Evolutionary conservation across 92 coral and sea anemone species (phyloP).

Genomic region (Siderastrea radians): DNA sequence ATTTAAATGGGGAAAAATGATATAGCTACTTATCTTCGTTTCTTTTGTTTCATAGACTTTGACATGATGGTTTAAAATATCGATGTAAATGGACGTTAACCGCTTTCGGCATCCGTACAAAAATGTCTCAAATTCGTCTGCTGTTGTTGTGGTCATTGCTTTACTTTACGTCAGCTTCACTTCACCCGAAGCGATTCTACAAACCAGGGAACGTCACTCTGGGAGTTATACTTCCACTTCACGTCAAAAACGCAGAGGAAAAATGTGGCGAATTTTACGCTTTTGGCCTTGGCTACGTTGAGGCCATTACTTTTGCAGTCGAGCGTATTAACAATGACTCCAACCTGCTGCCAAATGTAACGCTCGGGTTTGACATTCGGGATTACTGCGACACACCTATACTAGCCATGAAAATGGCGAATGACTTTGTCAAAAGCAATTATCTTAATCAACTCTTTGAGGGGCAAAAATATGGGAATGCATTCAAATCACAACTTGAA

Average conservation of each 20-base stretch:
- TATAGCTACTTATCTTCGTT: neutral
- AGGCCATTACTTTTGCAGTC: constrained; percentile 73
- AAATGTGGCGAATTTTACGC: constrained; percentile 80
- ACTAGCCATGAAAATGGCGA: constrained; percentile 74
- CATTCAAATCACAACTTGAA: neutral
- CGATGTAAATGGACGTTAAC: neutral
- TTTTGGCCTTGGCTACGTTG: constrained; percentile 83
- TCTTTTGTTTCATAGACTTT: neutral
- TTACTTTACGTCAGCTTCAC: neutral
- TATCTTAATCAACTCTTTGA: constrained; percentile 51
- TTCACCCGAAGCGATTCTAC: constrained; percentile 44
- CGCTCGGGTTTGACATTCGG: constrained; percentile 77
- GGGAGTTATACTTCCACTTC: constrained; percentile 78
- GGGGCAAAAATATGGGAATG: neutral
- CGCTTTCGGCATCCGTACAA: neutral
- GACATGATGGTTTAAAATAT: neutral
- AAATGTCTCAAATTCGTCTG: constrained; percentile 9
- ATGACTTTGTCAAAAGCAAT: constrained; percentile 68
- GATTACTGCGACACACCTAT: constrained; percentile 86
- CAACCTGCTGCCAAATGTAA: constrained; percentile 57
- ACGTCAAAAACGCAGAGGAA: constrained; percentile 60
- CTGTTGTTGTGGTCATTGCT: neutral
- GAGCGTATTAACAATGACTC: constrained; percentile 70
- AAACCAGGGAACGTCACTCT: constrained; percentile 79
- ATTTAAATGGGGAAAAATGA: neutral